Conservation (phyloP, 2,888 invertebrate genomes). For the Epirrhoe alternata region DNA sequence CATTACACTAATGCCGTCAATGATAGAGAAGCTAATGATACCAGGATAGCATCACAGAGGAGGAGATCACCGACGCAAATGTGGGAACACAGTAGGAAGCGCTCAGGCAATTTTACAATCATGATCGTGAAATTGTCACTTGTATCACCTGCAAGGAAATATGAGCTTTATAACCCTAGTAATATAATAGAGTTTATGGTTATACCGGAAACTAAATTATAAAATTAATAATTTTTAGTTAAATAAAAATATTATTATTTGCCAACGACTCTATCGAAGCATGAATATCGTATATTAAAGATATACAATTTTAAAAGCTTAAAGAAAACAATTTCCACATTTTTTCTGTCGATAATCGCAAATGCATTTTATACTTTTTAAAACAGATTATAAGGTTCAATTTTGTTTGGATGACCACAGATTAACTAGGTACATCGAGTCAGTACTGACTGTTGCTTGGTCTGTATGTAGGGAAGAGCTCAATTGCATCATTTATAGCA, state of each 20-base stretch:
- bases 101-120: conserved; percentile 56
- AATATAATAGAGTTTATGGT: neutral
- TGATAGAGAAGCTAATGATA: conserved; percentile 26
- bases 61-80: conserved; percentile 43
- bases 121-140: conserved; percentile 25
- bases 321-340: neutral
- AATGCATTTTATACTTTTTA: neutral
- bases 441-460: neutral
- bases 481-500: conserved; percentile 47
- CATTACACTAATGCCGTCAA: neutral
- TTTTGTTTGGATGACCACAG: neutral
- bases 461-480: conserved; percentile 35
- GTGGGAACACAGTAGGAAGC: conserved; percentile 53
- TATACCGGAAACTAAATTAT: neutral
- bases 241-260: too few relatives aligned
- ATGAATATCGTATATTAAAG: too few relatives aligned
- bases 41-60: conserved; percentile 40
- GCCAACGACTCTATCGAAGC: too few relatives aligned
- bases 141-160: neutral
- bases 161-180: conserved; percentile 1
- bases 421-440: neutral
- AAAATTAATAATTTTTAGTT: too few relatives aligned
- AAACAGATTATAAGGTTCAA: neutral
- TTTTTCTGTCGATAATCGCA: neutral
- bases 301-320: neutral